Evolutionary conservation across 1,140 invertebrate species (phyloP).

Genomic region (Tetramorium parvispinum): DNA sequence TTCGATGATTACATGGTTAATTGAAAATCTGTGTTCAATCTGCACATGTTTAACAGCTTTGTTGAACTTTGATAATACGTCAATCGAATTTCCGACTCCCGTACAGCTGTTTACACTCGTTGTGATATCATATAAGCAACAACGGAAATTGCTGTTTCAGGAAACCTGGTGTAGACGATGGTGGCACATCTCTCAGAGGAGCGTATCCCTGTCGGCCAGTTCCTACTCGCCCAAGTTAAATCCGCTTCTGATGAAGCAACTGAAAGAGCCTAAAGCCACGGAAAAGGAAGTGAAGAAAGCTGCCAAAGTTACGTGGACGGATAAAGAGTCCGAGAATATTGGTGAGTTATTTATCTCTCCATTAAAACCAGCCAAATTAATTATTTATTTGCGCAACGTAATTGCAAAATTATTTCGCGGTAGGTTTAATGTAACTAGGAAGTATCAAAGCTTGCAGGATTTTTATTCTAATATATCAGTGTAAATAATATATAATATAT

Average conservation of each 20-base stretch:
- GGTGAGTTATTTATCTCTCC: slow-evolving; percentile 12
- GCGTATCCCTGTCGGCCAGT: slow-evolving; percentile 76
- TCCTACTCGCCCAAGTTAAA: slow-evolving; percentile 79
- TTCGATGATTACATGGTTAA: slow-evolving; percentile 11
- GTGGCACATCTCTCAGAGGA: slow-evolving; percentile 81
- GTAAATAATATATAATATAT: too few relatives aligned
- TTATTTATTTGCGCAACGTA: background rate
- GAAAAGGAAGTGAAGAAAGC: slow-evolving; percentile 66
- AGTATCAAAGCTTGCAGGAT: background rate
- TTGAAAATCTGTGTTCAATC: background rate
- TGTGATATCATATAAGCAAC: background rate
- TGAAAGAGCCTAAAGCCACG: slow-evolving; percentile 54
- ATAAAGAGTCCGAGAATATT: slow-evolving; percentile 1
- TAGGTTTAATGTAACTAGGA: background rate
- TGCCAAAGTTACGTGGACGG: slow-evolving; percentile 42
- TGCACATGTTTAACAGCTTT: background rate
- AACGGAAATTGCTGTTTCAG: slow-evolving; percentile 71
- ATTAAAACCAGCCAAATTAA: background rate
- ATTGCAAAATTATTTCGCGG: slow-evolving; percentile 8
- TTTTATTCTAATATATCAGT: background rate
- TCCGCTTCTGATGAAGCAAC: slow-evolving; percentile 75
- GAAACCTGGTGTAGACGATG: slow-evolving; percentile 84
- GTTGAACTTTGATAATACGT: background rate
- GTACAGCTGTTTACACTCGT: background rate
- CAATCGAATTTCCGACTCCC: background rate